phyloP scores from a whole-genome alignment of 1,140 invertebrate species.

The Lamellibrachia luymesi region DNA sequence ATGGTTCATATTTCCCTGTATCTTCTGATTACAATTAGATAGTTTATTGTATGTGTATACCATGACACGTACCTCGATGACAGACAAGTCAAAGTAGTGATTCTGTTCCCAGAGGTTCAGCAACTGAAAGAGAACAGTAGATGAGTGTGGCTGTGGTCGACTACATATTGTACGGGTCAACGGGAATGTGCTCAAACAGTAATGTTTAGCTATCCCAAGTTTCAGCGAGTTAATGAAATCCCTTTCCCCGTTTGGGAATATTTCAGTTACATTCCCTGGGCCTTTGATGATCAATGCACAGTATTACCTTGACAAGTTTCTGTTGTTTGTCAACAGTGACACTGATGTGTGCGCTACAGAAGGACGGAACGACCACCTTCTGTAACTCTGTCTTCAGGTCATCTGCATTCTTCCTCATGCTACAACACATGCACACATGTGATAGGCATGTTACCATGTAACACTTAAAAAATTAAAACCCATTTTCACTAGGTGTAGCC shows the following conservation, averaged over 20 bases:
- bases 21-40: neutral
- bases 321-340: conserved; percentile 79
- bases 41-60: neutral
- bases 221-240: too few relatives aligned
- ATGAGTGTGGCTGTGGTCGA: conserved; percentile 8
- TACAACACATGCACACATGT: conserved; percentile 59
- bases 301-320: conserved; percentile 79
- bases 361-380: conserved; percentile 92
- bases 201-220: too few relatives aligned
- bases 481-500: neutral
- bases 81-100: conserved; percentile 84
- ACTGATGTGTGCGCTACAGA: conserved; percentile 83
- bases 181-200: conserved; percentile 7
- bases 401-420: conserved; percentile 89
- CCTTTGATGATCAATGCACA: too few relatives aligned
- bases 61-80: conserved; percentile 66
- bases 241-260: too few relatives aligned
- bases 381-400: conserved; percentile 88
- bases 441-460: neutral
- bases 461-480: neutral
- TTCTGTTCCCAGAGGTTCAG: conserved; percentile 94
- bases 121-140: conserved; percentile 60
- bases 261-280: conserved; percentile 11
- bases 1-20: too few relatives aligned
- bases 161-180: neutral